These are phyloP conservation scores for Scophthalmus maximus DNA, from an alignment of 2,113 vertebrate genomes.

Conservation along the genomic window DNA sequence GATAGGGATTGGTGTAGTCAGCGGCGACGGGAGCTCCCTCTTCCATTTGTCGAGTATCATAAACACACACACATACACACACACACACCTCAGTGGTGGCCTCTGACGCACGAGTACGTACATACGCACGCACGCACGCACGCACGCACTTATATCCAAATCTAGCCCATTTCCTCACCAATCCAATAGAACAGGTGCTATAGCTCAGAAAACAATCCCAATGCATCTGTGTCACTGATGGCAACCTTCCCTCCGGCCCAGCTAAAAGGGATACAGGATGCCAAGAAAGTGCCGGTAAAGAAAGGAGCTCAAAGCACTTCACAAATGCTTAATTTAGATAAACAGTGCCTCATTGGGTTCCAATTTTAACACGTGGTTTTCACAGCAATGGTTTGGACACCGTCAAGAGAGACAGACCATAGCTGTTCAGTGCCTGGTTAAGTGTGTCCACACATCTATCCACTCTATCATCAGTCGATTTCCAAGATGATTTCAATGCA, in stretches of 20 bases:
- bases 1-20: conserved; percentile 15
- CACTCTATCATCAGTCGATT: conserved; percentile 7
- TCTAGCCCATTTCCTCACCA: conserved; percentile 27
- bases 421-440: neutral
- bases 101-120: neutral
- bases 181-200: conserved; percentile 17
- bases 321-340: conserved; percentile 17
- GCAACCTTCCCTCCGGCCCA: conserved; percentile 22
- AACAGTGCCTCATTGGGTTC: conserved; percentile 12
- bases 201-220: conserved; percentile 33
- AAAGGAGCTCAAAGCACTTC: conserved; percentile 41
- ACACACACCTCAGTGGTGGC: neutral
- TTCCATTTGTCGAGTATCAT: neutral
- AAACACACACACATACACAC: neutral
- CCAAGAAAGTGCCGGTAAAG: conserved; percentile 59
- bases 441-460: neutral
- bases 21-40: conserved; percentile 3
- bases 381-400: neutral
- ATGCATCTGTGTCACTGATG: conserved; percentile 22
- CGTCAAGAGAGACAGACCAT: neutral
- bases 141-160: conserved; percentile 26
- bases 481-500: no score
- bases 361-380: conserved; percentile 45
- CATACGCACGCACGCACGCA: neutral
- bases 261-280: conserved; percentile 30